Evolutionary conservation across 2,888 invertebrate species (phyloP).

Genomic region (Taphrorychus bicolor): DNA sequence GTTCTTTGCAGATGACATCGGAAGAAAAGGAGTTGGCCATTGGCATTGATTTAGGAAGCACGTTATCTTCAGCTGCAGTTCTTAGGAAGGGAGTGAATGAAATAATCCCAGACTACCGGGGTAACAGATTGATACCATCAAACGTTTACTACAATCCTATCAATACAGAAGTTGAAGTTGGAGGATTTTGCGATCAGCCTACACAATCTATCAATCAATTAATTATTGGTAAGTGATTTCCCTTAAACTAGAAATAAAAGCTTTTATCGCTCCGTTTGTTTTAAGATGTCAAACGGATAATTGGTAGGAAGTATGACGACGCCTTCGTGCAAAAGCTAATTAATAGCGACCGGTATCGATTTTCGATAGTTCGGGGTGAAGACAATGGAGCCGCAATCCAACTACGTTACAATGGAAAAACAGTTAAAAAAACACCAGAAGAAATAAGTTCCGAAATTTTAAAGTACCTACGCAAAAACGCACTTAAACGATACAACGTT

Average conservation of each 20-base stretch:
- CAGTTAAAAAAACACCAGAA: constrained; percentile 30
- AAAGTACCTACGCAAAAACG: constrained; percentile 32
- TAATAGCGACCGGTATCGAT: constrained; percentile 11
- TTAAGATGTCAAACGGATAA: constrained; percentile 31
- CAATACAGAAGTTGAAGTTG: no score
- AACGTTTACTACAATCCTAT: neutral
- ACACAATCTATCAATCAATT: no score
- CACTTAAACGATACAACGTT: constrained; percentile 19
- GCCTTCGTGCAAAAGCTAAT: constrained; percentile 22
- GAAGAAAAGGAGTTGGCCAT: no score
- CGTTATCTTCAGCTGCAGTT: constrained; percentile 7
- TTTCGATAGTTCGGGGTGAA: constrained; percentile 17
- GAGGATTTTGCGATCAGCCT: no score
- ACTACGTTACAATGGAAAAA: constrained; percentile 8
- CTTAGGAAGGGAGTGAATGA: constrained; percentile 1
- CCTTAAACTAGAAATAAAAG: no score
- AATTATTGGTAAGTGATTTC: no score
- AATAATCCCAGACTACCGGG: neutral
- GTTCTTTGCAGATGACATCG: no score
- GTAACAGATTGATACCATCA: neutral
- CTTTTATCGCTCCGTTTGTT: no score
- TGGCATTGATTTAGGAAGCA: neutral
- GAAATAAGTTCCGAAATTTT: constrained; percentile 41
- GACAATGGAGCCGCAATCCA: constrained; percentile 18
- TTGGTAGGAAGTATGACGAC: constrained; percentile 30